phyloP scores from a whole-genome alignment of 2,797 vertebrate genomes.

The Poeciliopsis infans region DNA sequence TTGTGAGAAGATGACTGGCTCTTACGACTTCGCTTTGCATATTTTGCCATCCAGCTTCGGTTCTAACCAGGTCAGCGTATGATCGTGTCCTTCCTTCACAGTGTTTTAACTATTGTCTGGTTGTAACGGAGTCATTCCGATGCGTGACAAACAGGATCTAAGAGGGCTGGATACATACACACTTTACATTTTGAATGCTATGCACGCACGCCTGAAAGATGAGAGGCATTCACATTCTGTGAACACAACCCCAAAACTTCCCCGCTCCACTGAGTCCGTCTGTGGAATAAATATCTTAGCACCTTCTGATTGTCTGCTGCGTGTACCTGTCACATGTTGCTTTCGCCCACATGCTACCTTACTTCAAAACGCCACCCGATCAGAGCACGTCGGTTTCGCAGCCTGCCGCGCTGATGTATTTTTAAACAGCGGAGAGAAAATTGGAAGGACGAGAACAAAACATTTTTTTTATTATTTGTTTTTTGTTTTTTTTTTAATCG shows the following conservation, averaged over 20 bases:
- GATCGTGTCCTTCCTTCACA: conserved; percentile 16
- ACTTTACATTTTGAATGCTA: conserved; percentile 36
- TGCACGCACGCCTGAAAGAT: conserved; percentile 37
- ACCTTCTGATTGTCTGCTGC: conserved; percentile 38
- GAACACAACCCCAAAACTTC: conserved; percentile 39
- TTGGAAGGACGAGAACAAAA: conserved; percentile 19
- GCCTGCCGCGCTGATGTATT: conserved; percentile 57
- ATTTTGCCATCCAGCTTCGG: conserved; percentile 18
- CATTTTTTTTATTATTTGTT: not conserved
- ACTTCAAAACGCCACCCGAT: conserved; percentile 47
- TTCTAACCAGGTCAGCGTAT: conserved; percentile 26
- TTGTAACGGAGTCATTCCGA: conserved; percentile 15
- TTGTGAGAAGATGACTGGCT: not conserved
- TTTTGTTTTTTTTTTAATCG: conserved; percentile 6
- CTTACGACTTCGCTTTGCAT: not conserved
- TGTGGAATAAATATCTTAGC: conserved; percentile 29
- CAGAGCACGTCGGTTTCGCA: conserved; percentile 36
- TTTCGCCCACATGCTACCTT: conserved; percentile 32
- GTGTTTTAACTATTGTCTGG: conserved; percentile 27
- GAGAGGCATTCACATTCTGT: conserved; percentile 51
- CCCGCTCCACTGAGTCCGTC: conserved; percentile 29
- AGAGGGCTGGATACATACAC: conserved; percentile 8
- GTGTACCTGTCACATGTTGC: conserved; percentile 46
- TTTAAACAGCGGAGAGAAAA: conserved; percentile 45
- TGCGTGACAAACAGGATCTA: conserved; percentile 16